A percentile compares a stretch with the other conserved stretches of the same genome.
Evolutionary conservation across 2,113 vertebrate species (phyloP).

Genomic region (Nothoprocta perdicaria): DNA sequence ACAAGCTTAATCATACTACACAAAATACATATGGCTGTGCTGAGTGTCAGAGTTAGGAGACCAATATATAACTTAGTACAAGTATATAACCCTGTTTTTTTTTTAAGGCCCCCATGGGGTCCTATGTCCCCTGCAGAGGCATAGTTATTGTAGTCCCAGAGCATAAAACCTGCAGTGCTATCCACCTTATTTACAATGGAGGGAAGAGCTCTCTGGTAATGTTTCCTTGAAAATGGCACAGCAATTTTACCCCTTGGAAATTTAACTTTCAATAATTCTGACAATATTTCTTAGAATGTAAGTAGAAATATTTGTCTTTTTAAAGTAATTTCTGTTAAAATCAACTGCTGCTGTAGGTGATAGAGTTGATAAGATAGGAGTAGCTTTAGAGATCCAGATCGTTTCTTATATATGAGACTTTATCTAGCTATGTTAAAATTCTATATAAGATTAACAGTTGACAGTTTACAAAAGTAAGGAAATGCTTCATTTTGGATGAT

Average conservation of each 20-base stretch:
- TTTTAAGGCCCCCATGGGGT: not conserved
- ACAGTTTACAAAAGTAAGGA: not conserved
- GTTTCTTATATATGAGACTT: not conserved
- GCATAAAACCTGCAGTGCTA: not conserved
- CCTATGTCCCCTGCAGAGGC: not conserved
- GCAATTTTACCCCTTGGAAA: not conserved
- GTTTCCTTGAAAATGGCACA: not conserved
- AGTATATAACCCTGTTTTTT: not conserved
- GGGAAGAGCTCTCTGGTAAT: not conserved
- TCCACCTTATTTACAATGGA: rapidly evolving
- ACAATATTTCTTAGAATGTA: not conserved
- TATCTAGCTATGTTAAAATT: not conserved
- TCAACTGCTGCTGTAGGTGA: not conserved
- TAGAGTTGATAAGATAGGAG: not conserved
- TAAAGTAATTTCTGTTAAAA: not conserved
- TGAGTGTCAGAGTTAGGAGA: not conserved
- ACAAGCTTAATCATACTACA: not conserved
- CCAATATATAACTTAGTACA: not conserved
- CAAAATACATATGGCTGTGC: not conserved
- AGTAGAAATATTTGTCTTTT: not conserved
- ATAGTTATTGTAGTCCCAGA: not conserved
- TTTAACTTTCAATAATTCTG: not conserved
- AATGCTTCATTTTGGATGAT: not conserved
- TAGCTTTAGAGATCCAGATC: not conserved
- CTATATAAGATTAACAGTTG: not conserved